phyloP scores from a whole-genome alignment of 2,113 vertebrate species.

The Cottus gobio region DNA sequence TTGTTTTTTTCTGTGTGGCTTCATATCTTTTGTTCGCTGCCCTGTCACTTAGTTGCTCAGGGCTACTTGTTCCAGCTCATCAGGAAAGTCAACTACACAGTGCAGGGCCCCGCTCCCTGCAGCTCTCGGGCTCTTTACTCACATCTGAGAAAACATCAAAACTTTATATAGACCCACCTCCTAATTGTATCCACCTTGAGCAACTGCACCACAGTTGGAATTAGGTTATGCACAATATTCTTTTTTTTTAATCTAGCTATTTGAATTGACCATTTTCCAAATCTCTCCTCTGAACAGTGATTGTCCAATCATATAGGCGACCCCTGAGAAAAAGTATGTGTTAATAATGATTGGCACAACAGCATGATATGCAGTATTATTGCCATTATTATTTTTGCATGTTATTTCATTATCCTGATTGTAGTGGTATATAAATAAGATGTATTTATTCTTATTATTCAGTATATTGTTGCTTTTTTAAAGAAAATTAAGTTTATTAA shows the following conservation, averaged over 20 bases:
- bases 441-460: neutral
- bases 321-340: neutral
- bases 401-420: neutral
- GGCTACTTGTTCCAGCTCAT: constrained; percentile 58
- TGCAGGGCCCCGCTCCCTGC: constrained; percentile 21
- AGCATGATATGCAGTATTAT: too few species aligned
- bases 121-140: constrained; percentile 23
- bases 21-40: constrained; percentile 40
- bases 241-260: neutral
- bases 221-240: neutral
- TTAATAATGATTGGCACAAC: too few species aligned
- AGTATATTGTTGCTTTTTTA: neutral
- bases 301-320: neutral
- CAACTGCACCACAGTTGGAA: neutral
- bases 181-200: constrained; percentile 6
- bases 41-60: constrained; percentile 55
- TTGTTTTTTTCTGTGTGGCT: constrained; percentile 23
- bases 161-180: neutral
- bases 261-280: neutral
- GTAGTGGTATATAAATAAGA: neutral
- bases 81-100: constrained; percentile 54
- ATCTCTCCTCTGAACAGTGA: neutral
- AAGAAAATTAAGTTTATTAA: neutral
- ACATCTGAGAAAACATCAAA: constrained; percentile 40
- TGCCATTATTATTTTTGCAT: too few species aligned